Evolutionary conservation across 2,113 vertebrate genomes (phyloP).

Genomic region (Daboia siamensis): DNA sequence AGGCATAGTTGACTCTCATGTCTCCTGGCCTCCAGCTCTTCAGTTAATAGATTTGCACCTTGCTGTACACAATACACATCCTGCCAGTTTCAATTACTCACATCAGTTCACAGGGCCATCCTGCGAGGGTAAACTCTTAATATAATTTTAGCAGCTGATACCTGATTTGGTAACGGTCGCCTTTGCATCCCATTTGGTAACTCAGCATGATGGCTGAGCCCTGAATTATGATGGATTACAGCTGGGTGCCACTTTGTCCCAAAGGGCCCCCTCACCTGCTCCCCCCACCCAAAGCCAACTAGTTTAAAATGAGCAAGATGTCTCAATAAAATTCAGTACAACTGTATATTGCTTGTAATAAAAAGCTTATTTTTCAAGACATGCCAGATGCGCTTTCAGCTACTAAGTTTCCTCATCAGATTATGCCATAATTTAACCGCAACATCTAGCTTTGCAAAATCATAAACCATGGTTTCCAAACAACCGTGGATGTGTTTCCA

Average conservation of each 20-base stretch:
- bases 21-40: neutral
- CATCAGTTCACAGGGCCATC: neutral
- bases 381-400: neutral
- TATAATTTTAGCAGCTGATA: conserved; percentile 5
- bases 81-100: neutral
- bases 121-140: neutral
- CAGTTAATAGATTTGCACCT: neutral
- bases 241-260: neutral
- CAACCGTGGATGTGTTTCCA: neutral
- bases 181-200: neutral
- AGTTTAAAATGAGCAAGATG: neutral
- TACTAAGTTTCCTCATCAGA: neutral
- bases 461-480: neutral
- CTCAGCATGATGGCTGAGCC: neutral
- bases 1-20: neutral
- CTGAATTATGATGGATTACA: neutral
- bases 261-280: neutral
- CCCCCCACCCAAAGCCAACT: neutral
- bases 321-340: neutral
- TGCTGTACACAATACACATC: neutral
- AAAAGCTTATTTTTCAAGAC: neutral
- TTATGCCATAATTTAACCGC: neutral
- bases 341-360: too few species aligned
- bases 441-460: neutral
- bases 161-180: neutral